A percentile compares a stretch with the other conserved stretches of the same genome.
Evolutionary conservation across 2,113 vertebrate species (phyloP).

Genomic region (Balaeniceps rex): DNA sequence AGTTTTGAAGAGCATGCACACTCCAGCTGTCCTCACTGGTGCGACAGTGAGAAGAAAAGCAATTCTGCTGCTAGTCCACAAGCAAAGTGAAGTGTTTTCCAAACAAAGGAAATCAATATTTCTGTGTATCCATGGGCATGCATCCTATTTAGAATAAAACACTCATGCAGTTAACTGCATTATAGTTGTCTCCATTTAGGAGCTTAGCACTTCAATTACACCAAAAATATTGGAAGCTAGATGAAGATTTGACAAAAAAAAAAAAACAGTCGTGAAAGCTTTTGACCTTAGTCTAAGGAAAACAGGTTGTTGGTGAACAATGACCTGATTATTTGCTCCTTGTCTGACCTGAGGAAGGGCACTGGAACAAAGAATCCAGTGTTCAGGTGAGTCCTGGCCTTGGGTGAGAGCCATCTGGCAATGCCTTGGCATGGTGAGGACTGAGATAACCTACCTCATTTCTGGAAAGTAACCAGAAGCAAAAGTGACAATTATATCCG

Average conservation of each 20-base stretch:
- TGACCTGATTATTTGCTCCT: not conserved
- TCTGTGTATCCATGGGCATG: not conserved
- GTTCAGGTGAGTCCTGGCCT: not conserved
- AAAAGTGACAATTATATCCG: not conserved
- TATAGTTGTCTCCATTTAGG: not conserved
- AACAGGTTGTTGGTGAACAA: not conserved
- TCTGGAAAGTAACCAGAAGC: not conserved
- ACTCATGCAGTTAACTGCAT: not conserved
- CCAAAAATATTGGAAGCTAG: not conserved
- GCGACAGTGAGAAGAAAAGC: not conserved
- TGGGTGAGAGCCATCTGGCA: not conserved
- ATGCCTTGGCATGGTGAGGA: not conserved
- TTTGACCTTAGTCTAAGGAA: not conserved
- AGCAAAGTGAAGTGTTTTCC: not conserved
- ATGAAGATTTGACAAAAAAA: not conserved
- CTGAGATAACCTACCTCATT: not conserved
- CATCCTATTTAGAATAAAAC: not conserved
- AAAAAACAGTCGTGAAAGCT: not conserved
- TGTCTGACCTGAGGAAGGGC: not conserved
- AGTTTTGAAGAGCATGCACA: not conserved
- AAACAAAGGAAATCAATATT: not conserved
- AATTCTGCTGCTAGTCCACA: not conserved
- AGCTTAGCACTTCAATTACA: not conserved
- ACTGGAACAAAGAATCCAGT: not conserved
- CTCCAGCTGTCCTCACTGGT: not conserved